phyloP scores from a whole-genome alignment of 2,888 invertebrate species.

The Hermaeophaga mercurialis region DNA sequence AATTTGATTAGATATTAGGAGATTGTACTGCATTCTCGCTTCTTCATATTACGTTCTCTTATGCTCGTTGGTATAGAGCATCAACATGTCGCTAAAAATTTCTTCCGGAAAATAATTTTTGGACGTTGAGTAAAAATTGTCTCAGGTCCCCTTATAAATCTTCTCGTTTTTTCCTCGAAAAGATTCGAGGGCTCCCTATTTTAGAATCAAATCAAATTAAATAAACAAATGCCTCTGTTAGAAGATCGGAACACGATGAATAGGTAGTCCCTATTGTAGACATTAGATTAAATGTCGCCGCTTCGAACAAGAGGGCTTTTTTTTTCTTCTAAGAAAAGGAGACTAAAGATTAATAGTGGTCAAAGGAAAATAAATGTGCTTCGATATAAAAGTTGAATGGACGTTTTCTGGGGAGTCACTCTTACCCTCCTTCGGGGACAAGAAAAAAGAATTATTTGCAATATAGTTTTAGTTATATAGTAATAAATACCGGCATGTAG shows the following conservation, averaged over 20 bases:
- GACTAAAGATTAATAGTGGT: slow-evolving; percentile 23
- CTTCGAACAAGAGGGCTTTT: slow-evolving; percentile 5
- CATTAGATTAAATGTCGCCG: slow-evolving; percentile 29
- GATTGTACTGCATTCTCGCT: no score
- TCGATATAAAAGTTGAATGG: slow-evolving; percentile 17
- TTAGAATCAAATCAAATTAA: slow-evolving; percentile 29
- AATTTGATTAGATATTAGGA: no score
- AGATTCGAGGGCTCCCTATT: no score
- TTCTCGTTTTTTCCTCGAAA: no score
- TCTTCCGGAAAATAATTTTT: no score
- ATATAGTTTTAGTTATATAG: no score
- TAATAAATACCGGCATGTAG: no score
- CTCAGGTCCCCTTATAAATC: no score
- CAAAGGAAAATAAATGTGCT: slow-evolving; percentile 20
- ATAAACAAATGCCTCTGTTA: slow-evolving; percentile 34
- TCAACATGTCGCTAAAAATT: no score
- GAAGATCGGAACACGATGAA: slow-evolving; percentile 16
- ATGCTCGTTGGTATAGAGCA: no score
- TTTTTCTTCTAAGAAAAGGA: slow-evolving; percentile 13
- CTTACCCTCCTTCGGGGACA: not conserved
- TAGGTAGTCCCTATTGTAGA: slow-evolving; percentile 26
- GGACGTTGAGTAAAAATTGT: no score
- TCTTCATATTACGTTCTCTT: no score
- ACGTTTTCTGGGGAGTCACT: slow-evolving; percentile 7
- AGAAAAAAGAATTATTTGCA: not conserved